A percentile compares a stretch with the other conserved stretches of the same genome.
phyloP scores from a whole-genome alignment of 2,113 vertebrate species.

The Corythoichthys haematopterus region DNA sequence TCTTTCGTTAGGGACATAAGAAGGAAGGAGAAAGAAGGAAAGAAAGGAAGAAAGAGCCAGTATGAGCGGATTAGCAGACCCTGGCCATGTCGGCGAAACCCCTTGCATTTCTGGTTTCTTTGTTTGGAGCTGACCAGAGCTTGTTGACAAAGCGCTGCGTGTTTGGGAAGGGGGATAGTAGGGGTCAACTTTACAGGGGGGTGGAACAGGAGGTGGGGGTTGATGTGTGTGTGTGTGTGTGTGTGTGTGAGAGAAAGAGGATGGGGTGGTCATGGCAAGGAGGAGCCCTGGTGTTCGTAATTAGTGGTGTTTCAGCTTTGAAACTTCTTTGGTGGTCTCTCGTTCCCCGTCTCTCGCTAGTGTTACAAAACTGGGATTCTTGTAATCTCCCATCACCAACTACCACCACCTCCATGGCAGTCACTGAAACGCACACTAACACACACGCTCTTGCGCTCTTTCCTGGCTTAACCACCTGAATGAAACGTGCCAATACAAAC shows the following conservation, averaged over 20 bases:
- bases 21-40: constrained; percentile 79
- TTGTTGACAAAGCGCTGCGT: constrained; percentile 85
- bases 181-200: constrained; percentile 66
- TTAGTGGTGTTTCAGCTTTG: constrained; percentile 84
- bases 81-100: constrained; percentile 83
- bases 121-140: constrained; percentile 87
- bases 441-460: constrained; percentile 22
- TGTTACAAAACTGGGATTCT: constrained; percentile 72
- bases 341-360: constrained; percentile 77
- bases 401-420: constrained; percentile 63
- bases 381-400: constrained; percentile 78
- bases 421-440: constrained; percentile 39
- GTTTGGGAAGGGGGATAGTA: constrained; percentile 65
- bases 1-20: constrained; percentile 72
- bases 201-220: constrained; percentile 53
- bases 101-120: constrained; percentile 81
- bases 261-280: constrained; percentile 74
- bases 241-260: constrained; percentile 10
- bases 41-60: constrained; percentile 78
- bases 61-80: constrained; percentile 84
- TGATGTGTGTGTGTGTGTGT: constrained; percentile 19
- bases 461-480: constrained; percentile 68
- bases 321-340: constrained; percentile 87
- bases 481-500: constrained; percentile 67
- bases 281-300: constrained; percentile 84